Evolutionary conservation across 64 coral and sea anemone genomes (phyloP).

Genomic region (Catalaphyllia jardinei): DNA sequence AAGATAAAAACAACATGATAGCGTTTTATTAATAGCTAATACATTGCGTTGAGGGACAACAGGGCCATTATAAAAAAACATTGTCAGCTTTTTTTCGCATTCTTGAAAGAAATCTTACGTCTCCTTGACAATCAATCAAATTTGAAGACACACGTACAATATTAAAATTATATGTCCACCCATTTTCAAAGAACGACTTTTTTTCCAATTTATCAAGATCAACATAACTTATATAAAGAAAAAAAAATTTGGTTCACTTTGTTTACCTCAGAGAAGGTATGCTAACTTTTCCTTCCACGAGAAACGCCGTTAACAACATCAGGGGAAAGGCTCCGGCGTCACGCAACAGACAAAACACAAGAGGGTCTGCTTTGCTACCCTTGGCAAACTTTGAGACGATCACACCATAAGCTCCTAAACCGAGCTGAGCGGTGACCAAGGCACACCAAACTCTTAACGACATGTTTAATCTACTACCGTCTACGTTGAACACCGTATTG

Average conservation of each 20-base stretch:
- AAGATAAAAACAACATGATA: neutral
- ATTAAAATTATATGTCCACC: no score
- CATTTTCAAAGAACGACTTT: no score
- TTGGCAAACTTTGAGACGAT: slow-evolving; percentile 47
- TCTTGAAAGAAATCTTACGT: no score
- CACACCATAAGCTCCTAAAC: slow-evolving; percentile 52
- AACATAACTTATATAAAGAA: no score
- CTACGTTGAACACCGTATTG: neutral
- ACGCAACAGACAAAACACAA: slow-evolving; percentile 24
- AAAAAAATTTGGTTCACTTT: neutral
- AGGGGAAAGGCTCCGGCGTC: slow-evolving; percentile 27
- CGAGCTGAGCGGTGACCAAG: slow-evolving; percentile 27
- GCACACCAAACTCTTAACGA: slow-evolving; percentile 23
- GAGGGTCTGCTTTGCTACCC: slow-evolving; percentile 30
- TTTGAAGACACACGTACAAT: no score
- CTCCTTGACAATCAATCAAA: no score
- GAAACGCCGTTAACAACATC: slow-evolving; percentile 5
- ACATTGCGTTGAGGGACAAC: no score
- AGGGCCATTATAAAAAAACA: no score
- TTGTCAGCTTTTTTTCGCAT: no score
- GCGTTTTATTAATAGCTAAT: neutral
- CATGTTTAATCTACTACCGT: neutral
- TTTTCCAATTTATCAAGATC: no score
- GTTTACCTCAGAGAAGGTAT: slow-evolving; percentile 29
- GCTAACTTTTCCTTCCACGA: slow-evolving; percentile 2